A percentile compares a stretch with the other conserved stretches of the same genome.
Evolutionary conservation across 2,797 vertebrate genomes (phyloP).

Genomic region (Pseudomugil tenellus): DNA sequence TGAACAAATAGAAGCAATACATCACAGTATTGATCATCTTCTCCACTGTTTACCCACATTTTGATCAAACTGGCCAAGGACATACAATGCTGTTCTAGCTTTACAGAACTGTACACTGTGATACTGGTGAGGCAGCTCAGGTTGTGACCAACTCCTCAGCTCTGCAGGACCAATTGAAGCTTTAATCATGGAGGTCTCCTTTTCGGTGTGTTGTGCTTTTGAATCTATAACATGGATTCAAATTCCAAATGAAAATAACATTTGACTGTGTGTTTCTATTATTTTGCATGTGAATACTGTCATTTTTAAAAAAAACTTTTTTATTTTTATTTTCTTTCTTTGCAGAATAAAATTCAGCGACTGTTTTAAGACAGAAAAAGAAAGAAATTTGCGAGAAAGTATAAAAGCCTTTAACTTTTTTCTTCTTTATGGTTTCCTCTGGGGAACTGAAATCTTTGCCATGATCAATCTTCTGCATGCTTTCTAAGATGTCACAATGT

Average conservation of each 20-base stretch:
- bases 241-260: constrained; percentile 52
- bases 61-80: constrained; percentile 61
- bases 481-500: constrained; percentile 82
- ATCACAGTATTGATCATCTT: constrained; percentile 66
- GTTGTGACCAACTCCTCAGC: constrained; percentile 57
- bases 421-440: constrained; percentile 23
- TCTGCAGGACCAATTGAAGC: constrained; percentile 79
- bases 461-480: constrained; percentile 35
- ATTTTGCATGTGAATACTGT: constrained; percentile 49
- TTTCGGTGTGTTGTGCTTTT: constrained; percentile 45
- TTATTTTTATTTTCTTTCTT: constrained; percentile 47
- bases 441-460: constrained; percentile 25
- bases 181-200: constrained; percentile 70
- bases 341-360: constrained; percentile 65
- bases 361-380: constrained; percentile 29
- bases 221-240: constrained; percentile 50
- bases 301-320: constrained; percentile 27
- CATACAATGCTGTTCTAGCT: constrained; percentile 63
- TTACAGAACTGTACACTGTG: constrained; percentile 77
- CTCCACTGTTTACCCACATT: constrained; percentile 44
- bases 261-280: constrained; percentile 28
- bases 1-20: constrained; percentile 76
- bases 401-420: constrained; percentile 7
- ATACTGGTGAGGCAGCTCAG: constrained; percentile 77
- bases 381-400: constrained; percentile 39